Conservation (phyloP, 64 coral and sea anemone genomes). For the Actinia equina region DNA sequence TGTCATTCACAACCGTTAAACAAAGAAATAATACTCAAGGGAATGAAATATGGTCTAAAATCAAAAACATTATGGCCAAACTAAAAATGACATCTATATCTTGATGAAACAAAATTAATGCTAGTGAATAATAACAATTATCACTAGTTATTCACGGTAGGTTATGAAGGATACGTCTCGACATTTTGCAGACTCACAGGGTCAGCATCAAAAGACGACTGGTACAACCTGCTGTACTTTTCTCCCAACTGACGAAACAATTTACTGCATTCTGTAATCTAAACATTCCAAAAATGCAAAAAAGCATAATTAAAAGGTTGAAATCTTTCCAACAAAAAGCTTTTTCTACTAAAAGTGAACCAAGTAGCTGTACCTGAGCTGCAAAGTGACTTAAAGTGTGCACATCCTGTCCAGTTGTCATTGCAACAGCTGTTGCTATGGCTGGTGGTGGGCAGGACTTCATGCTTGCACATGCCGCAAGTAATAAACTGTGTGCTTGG, state of each 20-base stretch:
- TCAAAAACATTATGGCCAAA: background rate
- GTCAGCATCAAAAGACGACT: slow-evolving; percentile 90
- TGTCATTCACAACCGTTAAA: no score
- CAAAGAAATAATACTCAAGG: no score
- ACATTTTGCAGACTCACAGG: slow-evolving; percentile 80
- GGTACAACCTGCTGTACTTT: slow-evolving; percentile 76
- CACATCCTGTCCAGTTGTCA: slow-evolving; percentile 92
- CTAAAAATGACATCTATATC: background rate
- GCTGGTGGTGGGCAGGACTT: slow-evolving; percentile 93
- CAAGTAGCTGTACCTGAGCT: slow-evolving; percentile 42
- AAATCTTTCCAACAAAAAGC: background rate
- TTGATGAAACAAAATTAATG: no score
- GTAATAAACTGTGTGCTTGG: slow-evolving; percentile 72
- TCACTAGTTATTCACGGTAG: no score
- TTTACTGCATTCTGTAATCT: slow-evolving; percentile 85
- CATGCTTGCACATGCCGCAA: slow-evolving; percentile 85
- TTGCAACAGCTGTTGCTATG: slow-evolving; percentile 91
- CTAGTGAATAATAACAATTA: no score
- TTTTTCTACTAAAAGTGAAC: background rate
- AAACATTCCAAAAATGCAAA: background rate
- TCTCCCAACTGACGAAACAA: slow-evolving; percentile 63
- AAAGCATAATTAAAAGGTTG: background rate
- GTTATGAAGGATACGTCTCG: slow-evolving; percentile 80
- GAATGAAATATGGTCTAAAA: no score
- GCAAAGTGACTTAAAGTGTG: slow-evolving; percentile 80